Conservation (phyloP, 2,113 vertebrate species). For the Origma solitaria region DNA sequence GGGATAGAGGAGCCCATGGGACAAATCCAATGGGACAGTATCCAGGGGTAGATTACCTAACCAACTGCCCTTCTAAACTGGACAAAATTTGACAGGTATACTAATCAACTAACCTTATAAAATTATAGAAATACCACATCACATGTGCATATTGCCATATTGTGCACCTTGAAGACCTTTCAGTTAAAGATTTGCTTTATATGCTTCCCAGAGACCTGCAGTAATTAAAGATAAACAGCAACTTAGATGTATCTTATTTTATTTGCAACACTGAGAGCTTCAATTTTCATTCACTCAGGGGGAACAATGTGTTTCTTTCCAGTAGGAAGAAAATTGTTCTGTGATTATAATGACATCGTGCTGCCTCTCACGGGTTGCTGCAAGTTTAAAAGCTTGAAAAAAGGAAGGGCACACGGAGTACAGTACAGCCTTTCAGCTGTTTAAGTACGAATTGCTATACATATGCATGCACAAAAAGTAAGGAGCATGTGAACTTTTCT, state of each 20-base stretch:
- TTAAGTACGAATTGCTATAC: neutral
- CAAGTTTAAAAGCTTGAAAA: neutral
- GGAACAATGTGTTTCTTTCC: conserved; percentile 32
- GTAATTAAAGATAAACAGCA: conserved; percentile 45
- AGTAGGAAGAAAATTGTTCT: conserved; percentile 51
- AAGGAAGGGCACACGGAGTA: neutral
- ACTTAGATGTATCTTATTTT: conserved; percentile 15
- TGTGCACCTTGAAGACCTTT: no score
- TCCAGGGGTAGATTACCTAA: no score
- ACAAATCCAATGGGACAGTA: no score
- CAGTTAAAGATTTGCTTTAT: no score
- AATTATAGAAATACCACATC: no score
- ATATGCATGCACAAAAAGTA: neutral
- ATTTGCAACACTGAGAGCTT: conserved; percentile 16
- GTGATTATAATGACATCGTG: conserved; percentile 46
- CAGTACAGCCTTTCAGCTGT: neutral
- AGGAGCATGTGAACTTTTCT: neutral
- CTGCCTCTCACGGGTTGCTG: neutral
- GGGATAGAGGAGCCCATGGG: no score
- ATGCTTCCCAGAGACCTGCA: neutral
- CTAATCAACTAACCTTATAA: no score
- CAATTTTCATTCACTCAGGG: conserved; percentile 24
- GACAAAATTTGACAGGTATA: no score
- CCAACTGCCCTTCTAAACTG: no score
- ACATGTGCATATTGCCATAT: no score